Conservation (phyloP, 2,113 vertebrate species). For the Silurus glanis region DNA sequence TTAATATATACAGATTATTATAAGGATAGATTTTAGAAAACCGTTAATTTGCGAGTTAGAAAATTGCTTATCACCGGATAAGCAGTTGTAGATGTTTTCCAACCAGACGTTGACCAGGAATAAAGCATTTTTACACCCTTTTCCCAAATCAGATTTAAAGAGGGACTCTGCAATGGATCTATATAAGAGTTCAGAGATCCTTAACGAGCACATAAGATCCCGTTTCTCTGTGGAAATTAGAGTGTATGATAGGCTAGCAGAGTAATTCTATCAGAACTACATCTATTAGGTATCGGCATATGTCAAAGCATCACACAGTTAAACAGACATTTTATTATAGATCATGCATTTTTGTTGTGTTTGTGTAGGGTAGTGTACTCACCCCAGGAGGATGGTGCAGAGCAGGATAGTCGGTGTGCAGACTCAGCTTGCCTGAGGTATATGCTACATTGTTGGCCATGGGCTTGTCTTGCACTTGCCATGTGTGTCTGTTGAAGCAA, state of each 20-base stretch:
- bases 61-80: too few species aligned
- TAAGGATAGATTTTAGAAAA: neutral
- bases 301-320: neutral
- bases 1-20: neutral
- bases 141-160: neutral
- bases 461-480: slow-evolving; percentile 92
- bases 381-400: slow-evolving; percentile 90
- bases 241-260: neutral
- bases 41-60: too few species aligned
- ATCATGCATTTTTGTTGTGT: slow-evolving; percentile 17
- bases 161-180: neutral
- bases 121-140: neutral
- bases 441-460: slow-evolving; percentile 93
- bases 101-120: neutral
- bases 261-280: neutral
- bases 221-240: neutral
- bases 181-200: neutral
- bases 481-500: slow-evolving; percentile 81
- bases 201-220: neutral
- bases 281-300: too few species aligned
- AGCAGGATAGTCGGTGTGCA: slow-evolving; percentile 92
- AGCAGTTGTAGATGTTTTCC: neutral
- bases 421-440: slow-evolving; percentile 82
- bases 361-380: slow-evolving; percentile 63
- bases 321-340: neutral